Evolutionary conservation across 2,113 vertebrate genomes (phyloP), one percentile per base, ranked within the genome.

Genomic region (Serinus canaria): DNA sequence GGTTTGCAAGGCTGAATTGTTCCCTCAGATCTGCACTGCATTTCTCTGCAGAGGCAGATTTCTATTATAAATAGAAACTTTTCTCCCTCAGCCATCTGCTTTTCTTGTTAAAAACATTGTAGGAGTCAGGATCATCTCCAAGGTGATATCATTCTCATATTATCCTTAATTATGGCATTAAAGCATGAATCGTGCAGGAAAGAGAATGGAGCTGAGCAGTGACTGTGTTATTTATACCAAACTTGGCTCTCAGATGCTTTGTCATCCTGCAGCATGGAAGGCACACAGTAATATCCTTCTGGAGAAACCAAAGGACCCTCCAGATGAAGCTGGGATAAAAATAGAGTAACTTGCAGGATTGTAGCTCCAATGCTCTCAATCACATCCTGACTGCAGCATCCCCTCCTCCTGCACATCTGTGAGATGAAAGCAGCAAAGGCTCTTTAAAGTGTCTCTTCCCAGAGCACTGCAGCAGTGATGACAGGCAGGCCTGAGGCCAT

Each of bases 261-360:
- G 87, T 95, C 87, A 94, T 87, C 66, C 91, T 95, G 93, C 88
- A 86, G 44, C 30, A n/a, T 59, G 7, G 7, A 52, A 93, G 43
- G 59, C n/a, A 53, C 50, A 18, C 43, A 31, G 68, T 25, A 21
- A 81, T 19, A 77, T 43, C 60, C 59, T 90, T 35, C 64, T 63
- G 56, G 68, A 64, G 69, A 55, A 63, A 90, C 81, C 79, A 90
- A 88, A 92, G 68, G 55, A 67, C 50, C 72, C 64, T 92, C 68
- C 44, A 62, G 23, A 74, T 4, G 64, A 74, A 92, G 82, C 76
- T 91, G 47, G 39, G 85, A 70, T 93, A 91, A 95, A 95, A 96
- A 90, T 24, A 96, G 75, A 89, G 35, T 50, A 44, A 76, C 24
- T 35, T 76, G 47, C 50, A 76, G 83, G 59, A 27, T 12, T 30